Percentiles rank a stretch among this genome's conserved stretches.
Conservation (phyloP, 2,113 vertebrate species). For the Crypturellus undulatus region DNA sequence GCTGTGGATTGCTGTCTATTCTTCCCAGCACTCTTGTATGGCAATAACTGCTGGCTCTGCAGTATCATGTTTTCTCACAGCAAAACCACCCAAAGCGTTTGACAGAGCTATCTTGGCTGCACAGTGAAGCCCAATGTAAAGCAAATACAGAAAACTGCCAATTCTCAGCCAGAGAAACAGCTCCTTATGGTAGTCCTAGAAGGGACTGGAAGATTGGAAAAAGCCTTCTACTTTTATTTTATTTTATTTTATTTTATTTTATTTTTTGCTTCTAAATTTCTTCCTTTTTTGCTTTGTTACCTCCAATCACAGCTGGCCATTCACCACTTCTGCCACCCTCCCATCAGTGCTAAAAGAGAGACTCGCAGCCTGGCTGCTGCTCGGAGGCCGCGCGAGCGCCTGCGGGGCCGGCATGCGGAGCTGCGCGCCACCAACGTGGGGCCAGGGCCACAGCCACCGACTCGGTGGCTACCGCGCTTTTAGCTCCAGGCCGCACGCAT, state of each 20-base stretch:
- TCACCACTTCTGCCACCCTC: not conserved
- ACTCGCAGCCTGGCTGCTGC: not conserved
- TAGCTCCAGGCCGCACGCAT: not conserved
- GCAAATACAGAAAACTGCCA: not conserved
- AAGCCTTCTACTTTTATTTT: not conserved
- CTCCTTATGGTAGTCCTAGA: not conserved
- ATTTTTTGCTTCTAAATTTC: not conserved
- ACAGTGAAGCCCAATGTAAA: not conserved
- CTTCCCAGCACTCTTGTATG: not conserved
- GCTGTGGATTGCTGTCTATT: not conserved
- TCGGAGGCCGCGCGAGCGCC: not conserved
- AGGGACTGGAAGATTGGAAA: not conserved
- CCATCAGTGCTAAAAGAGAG: not conserved
- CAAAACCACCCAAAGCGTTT: slow-evolving; percentile 2
- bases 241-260: too few relatives aligned
- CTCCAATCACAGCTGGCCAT: accelerated
- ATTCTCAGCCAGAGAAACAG: not conserved
- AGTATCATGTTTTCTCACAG: not conserved
- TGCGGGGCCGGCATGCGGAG: accelerated
- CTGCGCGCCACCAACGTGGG: not conserved
- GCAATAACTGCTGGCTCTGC: not conserved
- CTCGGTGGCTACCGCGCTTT: not conserved
- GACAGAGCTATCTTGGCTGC: not conserved
- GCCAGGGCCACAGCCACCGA: not conserved
- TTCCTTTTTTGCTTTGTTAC: not conserved